Percentiles rank a stretch among this genome's conserved stretches.
phyloP scores from a whole-genome alignment of 2,797 vertebrate species.

The Basileuterus tristriatus region DNA sequence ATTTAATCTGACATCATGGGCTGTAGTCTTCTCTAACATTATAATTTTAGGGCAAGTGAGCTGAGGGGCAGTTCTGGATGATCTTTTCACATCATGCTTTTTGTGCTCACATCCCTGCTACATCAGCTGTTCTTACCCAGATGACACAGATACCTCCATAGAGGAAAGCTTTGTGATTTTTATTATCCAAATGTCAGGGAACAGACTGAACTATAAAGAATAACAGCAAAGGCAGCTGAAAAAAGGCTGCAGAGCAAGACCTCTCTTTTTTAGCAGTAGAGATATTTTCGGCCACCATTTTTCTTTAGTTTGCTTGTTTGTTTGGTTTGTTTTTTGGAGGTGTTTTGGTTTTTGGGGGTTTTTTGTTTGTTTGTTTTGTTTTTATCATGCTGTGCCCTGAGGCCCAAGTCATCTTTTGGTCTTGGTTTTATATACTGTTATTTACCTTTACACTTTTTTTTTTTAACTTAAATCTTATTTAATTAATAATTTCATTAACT shows the following conservation, averaged over 20 bases:
- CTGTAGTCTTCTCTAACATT: not conserved
- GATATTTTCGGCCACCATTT: accelerated
- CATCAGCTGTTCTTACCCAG: not conserved
- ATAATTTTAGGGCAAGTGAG: not conserved
- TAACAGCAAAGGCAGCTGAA: not conserved
- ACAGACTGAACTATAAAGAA: not conserved
- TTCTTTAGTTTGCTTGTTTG: not conserved
- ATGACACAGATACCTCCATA: not conserved
- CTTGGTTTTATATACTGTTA: not conserved
- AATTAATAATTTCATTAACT: not conserved
- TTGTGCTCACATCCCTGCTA: accelerated
- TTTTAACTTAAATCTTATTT: not conserved
- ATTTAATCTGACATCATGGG: not conserved
- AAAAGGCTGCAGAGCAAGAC: not conserved
- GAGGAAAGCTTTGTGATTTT: not conserved
- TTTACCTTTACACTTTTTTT: not conserved
- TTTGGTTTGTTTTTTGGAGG: no score
- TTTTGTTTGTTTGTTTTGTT: no score
- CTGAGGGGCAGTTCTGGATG: not conserved
- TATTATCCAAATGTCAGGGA: not conserved
- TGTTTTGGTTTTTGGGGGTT: no score
- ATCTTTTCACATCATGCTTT: not conserved
- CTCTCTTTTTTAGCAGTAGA: not conserved
- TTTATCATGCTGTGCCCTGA: accelerated
- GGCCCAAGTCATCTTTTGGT: not conserved